phyloP scores from a whole-genome alignment of 2,888 invertebrate genomes.

The Ectemnius lituratus region DNA sequence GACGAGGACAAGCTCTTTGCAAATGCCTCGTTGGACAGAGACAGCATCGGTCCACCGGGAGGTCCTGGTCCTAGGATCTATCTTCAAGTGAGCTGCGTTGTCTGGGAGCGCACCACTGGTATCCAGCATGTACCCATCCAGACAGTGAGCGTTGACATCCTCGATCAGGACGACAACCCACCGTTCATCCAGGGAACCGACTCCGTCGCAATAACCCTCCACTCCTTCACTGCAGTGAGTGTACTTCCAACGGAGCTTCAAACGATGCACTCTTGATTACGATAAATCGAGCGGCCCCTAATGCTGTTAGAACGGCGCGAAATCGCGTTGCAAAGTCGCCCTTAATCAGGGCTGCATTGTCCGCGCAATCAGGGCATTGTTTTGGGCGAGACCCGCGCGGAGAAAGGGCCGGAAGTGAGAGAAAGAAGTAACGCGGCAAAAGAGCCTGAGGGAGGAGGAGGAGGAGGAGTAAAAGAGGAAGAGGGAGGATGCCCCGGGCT shows the following conservation, averaged over 20 bases:
- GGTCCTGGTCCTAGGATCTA: slow-evolving; percentile 74
- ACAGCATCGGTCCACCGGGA: slow-evolving; percentile 70
- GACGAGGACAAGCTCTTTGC: slow-evolving; percentile 76
- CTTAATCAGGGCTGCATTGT: slow-evolving; percentile 67
- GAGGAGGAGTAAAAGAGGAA: slow-evolving; percentile 31
- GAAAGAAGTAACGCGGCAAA: slow-evolving; percentile 30
- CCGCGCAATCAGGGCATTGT: slow-evolving; percentile 66
- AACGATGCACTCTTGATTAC: background rate
- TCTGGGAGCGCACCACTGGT: slow-evolving; percentile 74
- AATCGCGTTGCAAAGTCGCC: slow-evolving; percentile 25
- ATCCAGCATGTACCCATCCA: slow-evolving; percentile 70
- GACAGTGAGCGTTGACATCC: slow-evolving; percentile 77
- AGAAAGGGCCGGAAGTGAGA: slow-evolving; percentile 44
- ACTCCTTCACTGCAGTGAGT: slow-evolving; percentile 70
- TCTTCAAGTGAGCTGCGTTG: slow-evolving; percentile 77
- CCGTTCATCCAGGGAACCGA: slow-evolving; percentile 74
- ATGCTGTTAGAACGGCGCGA: background rate
- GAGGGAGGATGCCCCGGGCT: slow-evolving; percentile 51
- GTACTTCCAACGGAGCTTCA: background rate
- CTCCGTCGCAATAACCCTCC: slow-evolving; percentile 70
- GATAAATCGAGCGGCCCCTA: background rate
- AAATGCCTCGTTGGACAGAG: slow-evolving; percentile 77
- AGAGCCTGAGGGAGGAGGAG: slow-evolving; percentile 18
- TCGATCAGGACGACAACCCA: slow-evolving; percentile 79
- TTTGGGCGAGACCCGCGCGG: slow-evolving; percentile 42